Conservation (phyloP, 2,797 vertebrate species). For the Typhlichthys subterraneus region DNA sequence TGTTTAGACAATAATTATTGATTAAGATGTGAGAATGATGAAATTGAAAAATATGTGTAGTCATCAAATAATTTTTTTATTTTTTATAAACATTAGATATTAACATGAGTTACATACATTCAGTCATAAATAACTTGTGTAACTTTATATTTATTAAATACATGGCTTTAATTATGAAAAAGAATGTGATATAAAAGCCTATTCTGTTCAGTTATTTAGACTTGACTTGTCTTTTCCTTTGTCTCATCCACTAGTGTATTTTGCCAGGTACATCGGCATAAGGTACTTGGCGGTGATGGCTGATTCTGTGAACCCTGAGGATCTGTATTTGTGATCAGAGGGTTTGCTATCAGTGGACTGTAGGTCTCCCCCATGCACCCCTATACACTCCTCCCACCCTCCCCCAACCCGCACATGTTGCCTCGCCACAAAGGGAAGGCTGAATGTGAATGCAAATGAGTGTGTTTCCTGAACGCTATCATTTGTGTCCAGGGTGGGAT, state of each 20-base stretch:
- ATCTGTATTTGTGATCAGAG: conserved; percentile 62
- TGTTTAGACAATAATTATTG: too few relatives aligned
- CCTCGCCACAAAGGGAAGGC: conserved; percentile 15
- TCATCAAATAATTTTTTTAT: too few relatives aligned
- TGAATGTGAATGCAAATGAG: conserved; percentile 60
- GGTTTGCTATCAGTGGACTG: conserved; percentile 53
- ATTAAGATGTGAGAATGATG: too few relatives aligned
- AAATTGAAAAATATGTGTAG: too few relatives aligned
- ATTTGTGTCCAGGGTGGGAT: conserved; percentile 62
- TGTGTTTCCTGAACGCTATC: conserved; percentile 65
- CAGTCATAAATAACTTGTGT: too few relatives aligned
- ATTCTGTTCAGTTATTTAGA: neutral
- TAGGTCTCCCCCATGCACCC: conserved; percentile 48
- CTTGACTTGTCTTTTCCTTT: conserved; percentile 23
- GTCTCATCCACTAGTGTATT: too few relatives aligned
- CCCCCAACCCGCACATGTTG: conserved; percentile 38
- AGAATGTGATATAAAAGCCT: too few relatives aligned
- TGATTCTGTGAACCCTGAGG: neutral
- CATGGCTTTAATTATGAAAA: too few relatives aligned
- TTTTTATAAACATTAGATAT: too few relatives aligned
- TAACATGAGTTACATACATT: too few relatives aligned
- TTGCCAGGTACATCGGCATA: too few relatives aligned
- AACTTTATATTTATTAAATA: too few relatives aligned
- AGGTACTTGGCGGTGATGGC: neutral
- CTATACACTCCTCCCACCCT: conserved; percentile 18